A percentile compares a stretch with the other conserved stretches of the same genome.
Evolutionary conservation across 2,797 vertebrate genomes (phyloP).

Genomic region (Anomalospiza imberbis): DNA sequence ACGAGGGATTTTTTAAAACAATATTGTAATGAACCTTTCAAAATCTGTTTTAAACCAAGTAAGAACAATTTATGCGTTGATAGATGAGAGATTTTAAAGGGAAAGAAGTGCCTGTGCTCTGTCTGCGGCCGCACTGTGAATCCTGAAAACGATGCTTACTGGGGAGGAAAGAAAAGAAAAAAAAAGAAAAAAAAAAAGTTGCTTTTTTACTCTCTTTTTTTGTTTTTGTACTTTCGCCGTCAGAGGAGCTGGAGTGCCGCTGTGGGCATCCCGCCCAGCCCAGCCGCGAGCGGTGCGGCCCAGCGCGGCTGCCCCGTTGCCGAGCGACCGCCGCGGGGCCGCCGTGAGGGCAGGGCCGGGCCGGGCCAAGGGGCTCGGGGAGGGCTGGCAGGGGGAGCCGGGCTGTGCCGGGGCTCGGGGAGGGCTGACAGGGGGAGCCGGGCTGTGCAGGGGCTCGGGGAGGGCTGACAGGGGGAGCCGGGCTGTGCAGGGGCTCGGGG

Average conservation of each 20-base stretch:
- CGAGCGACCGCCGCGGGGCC: neutral
- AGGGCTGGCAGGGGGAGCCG: too few species aligned
- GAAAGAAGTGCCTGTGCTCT: neutral
- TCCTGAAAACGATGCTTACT: neutral
- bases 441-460: too few species aligned
- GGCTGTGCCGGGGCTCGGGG: neutral
- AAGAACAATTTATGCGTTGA: neutral
- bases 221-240: neutral
- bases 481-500: neutral
- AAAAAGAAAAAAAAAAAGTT: rapidly evolving
- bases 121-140: neutral
- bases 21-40: neutral
- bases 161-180: rapidly evolving
- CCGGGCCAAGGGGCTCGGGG: too few species aligned
- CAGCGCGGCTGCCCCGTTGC: neutral
- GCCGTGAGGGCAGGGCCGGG: neutral
- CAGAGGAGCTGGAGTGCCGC: neutral
- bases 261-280: rapidly evolving
- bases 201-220: too few species aligned
- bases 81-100: neutral
- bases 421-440: neutral
- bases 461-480: neutral
- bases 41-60: neutral
- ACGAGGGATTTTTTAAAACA: neutral
- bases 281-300: neutral